Evolutionary conservation across 2,113 vertebrate species (phyloP), one percentile per base, ranked within the genome.

Genomic region (Phylloscopus trochilus): DNA sequence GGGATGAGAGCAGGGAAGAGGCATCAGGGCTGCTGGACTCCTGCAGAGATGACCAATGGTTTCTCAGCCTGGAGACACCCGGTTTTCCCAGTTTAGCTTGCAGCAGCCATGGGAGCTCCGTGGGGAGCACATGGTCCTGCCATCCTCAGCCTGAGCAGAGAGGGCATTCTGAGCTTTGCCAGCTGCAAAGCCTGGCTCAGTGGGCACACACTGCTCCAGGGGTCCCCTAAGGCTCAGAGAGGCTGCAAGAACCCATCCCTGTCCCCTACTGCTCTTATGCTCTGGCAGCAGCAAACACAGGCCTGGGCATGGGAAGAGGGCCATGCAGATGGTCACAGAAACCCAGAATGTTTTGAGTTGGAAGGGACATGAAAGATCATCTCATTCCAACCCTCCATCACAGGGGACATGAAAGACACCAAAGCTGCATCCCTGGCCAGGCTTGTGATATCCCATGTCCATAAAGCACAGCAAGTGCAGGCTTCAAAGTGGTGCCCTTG

Each of bases 71-170:
- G 47, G 8, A 49, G 64, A 44, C 43, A 39, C 37, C 37, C 37
- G 10, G 37, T 39, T 39, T 16, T 77, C 69, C 24, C 5, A 6
- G 31, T 33, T 43, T 5, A 19, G 27, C 9, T 37, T 0, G 0
- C 74, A 47, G 49, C 17, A 47, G 39, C 58, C 9, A 1, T 1
- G 20, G 53, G 14, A 33, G n/a, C 43, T 77, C 0, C 0, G 28
- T 16, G 14, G 46, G 66, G 56, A 44, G 27, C 22, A 19, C 16
- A 1, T 20, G 55, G 19, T 46, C 19, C 55, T 20, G 13, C 39
- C 5, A 78, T 68, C 15, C 33, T 46, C 12, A 14, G 39, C 72
- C 44, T 8, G 1, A 68, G 72, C 47, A 41, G 20, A 35, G 64
- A 13, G 46, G 33, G 4, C n/a, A 41, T 56, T 67, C 33, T 13